Evolutionary conservation across 2,113 vertebrate genomes (phyloP).

Genomic region (Macrotus californicus): DNA sequence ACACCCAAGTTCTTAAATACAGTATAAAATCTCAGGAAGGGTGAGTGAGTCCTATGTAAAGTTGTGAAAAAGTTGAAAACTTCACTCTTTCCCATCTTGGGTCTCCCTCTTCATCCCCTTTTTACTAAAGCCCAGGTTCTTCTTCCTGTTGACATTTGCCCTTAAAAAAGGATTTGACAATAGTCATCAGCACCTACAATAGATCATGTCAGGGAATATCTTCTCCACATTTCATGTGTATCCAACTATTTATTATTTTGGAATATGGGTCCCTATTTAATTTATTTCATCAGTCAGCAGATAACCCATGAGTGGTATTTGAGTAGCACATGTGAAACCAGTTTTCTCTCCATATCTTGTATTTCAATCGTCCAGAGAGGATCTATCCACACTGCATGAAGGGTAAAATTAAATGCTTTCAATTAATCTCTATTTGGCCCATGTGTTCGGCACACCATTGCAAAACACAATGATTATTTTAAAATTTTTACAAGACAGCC

Average conservation of each 20-base stretch:
- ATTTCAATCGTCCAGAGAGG: not conserved
- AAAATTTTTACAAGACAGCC: not conserved
- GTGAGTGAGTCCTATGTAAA: not conserved
- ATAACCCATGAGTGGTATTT: not conserved
- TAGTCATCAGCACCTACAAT: not conserved
- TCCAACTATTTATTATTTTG: not conserved
- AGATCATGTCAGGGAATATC: not conserved
- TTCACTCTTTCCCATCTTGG: not conserved
- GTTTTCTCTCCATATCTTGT: not conserved
- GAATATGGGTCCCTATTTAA: not conserved
- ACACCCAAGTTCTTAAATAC: not conserved
- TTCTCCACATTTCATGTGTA: not conserved
- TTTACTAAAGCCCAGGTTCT: not conserved
- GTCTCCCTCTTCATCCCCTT: not conserved
- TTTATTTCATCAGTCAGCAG: not conserved
- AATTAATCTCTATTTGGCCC: slow-evolving; percentile 5
- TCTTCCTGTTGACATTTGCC: not conserved
- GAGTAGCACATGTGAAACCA: not conserved
- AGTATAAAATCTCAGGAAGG: not conserved
- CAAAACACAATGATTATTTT: not conserved
- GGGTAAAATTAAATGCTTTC: slow-evolving; percentile 34
- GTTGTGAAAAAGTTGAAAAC: not conserved
- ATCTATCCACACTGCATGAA: not conserved
- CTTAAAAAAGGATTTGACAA: not conserved
- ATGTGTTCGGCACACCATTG: not conserved